Evolutionary conservation across 1,140 invertebrate species (phyloP).

Genomic region (Halictus rubicundus): DNA sequence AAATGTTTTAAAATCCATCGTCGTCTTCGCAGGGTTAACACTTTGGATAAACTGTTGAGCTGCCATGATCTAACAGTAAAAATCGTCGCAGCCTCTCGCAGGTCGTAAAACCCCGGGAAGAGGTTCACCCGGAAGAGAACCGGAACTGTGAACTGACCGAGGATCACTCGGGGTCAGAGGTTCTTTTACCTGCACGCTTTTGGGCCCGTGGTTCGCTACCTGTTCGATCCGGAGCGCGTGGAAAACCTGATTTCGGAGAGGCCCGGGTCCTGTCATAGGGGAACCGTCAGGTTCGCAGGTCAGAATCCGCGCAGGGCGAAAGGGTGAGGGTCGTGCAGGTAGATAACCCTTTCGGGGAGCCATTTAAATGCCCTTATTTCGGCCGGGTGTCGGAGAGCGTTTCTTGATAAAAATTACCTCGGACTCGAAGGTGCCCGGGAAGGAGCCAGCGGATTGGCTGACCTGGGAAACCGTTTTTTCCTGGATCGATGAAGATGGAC

Average conservation of each 20-base stretch:
- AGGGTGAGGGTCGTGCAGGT: constrained; percentile 73
- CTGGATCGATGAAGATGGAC: neutral
- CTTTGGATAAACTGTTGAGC: neutral
- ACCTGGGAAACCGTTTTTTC: constrained; percentile 11
- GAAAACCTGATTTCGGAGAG: constrained; percentile 63
- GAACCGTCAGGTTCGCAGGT: constrained; percentile 53
- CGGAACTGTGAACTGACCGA: constrained; percentile 29
- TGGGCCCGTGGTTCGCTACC: constrained; percentile 45
- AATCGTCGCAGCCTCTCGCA: neutral
- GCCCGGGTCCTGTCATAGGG: constrained; percentile 14
- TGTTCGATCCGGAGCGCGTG: constrained; percentile 50
- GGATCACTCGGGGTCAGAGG: constrained; percentile 65
- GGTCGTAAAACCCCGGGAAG: neutral
- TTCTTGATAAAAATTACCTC: constrained; percentile 17
- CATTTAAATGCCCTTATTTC: constrained; percentile 73
- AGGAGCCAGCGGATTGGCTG: neutral
- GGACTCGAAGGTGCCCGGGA: neutral
- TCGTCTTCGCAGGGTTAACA: no score
- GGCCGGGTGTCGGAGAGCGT: neutral
- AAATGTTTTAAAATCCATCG: no score
- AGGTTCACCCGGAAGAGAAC: neutral
- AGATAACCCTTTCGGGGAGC: constrained; percentile 74
- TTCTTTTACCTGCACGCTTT: constrained; percentile 73
- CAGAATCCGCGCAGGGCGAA: constrained; percentile 53
- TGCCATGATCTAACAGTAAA: neutral